Conservation (phyloP, 1,140 invertebrate genomes). For the Meloidogyne chitwoodi region DNA sequence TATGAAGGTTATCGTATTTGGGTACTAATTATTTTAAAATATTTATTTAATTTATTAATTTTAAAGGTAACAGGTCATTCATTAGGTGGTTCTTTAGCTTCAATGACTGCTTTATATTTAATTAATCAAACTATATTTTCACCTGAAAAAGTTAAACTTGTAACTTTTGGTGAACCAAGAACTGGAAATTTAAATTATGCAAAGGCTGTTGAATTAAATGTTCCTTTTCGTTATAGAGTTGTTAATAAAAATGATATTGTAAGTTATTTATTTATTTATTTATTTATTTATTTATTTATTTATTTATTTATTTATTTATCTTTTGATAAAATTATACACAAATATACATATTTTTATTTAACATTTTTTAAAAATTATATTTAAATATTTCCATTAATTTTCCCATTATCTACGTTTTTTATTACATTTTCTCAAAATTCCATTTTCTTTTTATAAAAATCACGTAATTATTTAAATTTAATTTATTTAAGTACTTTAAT, state of each 20-base stretch:
- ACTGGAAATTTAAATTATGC: slow-evolving; percentile 57
- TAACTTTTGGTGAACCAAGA: slow-evolving; percentile 57
- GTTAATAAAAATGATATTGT: slow-evolving; percentile 57
- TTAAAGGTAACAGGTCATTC: slow-evolving; percentile 50
- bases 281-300: too few relatives aligned
- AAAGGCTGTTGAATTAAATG: slow-evolving; percentile 51
- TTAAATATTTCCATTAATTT: neutral
- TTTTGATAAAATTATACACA: too few relatives aligned
- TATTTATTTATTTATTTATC: too few relatives aligned
- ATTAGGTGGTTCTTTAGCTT: slow-evolving; percentile 54
- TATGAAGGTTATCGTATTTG: slow-evolving; percentile 53
- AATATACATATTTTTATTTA: too few relatives aligned
- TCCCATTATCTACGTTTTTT: neutral
- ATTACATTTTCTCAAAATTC: neutral
- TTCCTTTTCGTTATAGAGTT: slow-evolving; percentile 54
- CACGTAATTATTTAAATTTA: neutral
- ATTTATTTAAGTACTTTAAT: neutral
- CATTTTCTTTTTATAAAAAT: neutral
- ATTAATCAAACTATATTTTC: slow-evolving; percentile 54
- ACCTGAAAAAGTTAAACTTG: slow-evolving; percentile 46
- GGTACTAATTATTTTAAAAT: slow-evolving; percentile 32
- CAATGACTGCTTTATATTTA: slow-evolving; percentile 58
- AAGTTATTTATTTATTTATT: slow-evolving; percentile 21
- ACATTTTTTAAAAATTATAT: too few relatives aligned
- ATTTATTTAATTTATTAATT: neutral